These are phyloP conservation scores for Drosophila hydei DNA, from an alignment of 1,140 invertebrate genomes.

Conservation along the genomic window DNA sequence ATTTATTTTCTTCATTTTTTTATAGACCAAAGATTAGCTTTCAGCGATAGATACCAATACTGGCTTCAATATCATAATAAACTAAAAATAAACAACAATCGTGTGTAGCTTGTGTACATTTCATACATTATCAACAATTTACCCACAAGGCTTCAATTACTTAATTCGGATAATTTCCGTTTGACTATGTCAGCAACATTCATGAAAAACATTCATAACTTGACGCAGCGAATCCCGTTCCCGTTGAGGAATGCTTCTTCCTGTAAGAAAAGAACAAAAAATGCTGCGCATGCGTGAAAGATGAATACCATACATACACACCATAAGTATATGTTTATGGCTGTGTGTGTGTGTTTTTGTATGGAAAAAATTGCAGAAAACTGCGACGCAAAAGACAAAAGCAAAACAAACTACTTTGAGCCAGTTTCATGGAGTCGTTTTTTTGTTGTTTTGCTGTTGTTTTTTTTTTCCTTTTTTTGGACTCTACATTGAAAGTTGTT, in stretches of 20 bases:
- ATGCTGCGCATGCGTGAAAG: slow-evolving; percentile 56
- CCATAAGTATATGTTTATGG: neutral
- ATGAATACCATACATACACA: slow-evolving; percentile 5
- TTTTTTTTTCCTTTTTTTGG: slow-evolving; percentile 2
- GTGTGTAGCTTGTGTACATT: neutral
- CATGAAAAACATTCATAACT: slow-evolving; percentile 50
- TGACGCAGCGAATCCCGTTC: slow-evolving; percentile 37
- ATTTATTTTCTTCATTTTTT: no score
- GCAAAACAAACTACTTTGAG: slow-evolving; percentile 62
- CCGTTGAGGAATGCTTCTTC: slow-evolving; percentile 14
- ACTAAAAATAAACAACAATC: slow-evolving; percentile 5
- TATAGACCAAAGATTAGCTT: neutral
- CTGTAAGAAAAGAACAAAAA: slow-evolving; percentile 45
- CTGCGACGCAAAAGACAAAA: slow-evolving; percentile 57
- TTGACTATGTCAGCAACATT: slow-evolving; percentile 45
- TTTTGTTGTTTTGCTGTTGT: slow-evolving; percentile 6
- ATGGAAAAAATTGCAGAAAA: slow-evolving; percentile 32
- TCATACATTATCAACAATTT: slow-evolving; percentile 29
- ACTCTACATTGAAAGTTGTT: slow-evolving; percentile 37
- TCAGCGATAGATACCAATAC: neutral
- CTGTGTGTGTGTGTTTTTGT: neutral
- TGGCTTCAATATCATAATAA: neutral
- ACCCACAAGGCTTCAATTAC: slow-evolving; percentile 64
- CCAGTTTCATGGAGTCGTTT: slow-evolving; percentile 52
- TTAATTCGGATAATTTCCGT: slow-evolving; percentile 52